Base-by-base conservation (phyloP, 2,797 vertebrate genomes). In the Psittacula echo region DNA sequence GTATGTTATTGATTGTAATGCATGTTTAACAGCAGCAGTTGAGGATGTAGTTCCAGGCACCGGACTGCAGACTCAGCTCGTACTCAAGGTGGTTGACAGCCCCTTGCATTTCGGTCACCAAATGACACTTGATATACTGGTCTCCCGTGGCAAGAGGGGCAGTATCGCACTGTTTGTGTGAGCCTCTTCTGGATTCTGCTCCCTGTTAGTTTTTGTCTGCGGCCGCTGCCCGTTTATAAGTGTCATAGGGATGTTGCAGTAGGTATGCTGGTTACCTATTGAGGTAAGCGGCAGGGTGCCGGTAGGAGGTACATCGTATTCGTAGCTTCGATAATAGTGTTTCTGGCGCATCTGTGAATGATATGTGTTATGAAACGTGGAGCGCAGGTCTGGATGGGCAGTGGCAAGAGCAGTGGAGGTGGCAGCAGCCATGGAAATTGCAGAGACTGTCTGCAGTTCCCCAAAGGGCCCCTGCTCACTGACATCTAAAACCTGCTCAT, bases 191-290 rank as follows among this genome's bases (percentile, higher is more conserved):
- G 99, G 98, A 97, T 99, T 99, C 98, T 99, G 99, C 97, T 99
- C 99, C 96, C 99, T 98, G 97, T 98, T 98, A 87, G 98, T 98
- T 98, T 99, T 99, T 98, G 98, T 98, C 58, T 99, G 98, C 6
- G 99, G 99, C 97, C 99, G 98, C 98, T 99, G 99, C 90, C 99
- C 99, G 0, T 99, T 99, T 97, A 99, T 99, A 95, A 99, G 99
- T 97, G 99, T 99, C 95, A 99, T 99, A 75, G 99, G 99, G 99
- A 99, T 99, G 99, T 99, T 99, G 98, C 99, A 99, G 98, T 99
- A 99, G 98, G 99, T 99, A 98, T 99, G 99, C 98, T 99, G 99
- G 98, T 99, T 99, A 95, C 99, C 99, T 98, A 99, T 98, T 95
- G 99, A 99, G 95, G 99, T 99, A 94, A 99, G 98, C 13, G 99